These are phyloP conservation scores for Cyrtorhinus lividipennis DNA, from an alignment of 1,140 invertebrate genomes.

Conservation along the genomic window DNA sequence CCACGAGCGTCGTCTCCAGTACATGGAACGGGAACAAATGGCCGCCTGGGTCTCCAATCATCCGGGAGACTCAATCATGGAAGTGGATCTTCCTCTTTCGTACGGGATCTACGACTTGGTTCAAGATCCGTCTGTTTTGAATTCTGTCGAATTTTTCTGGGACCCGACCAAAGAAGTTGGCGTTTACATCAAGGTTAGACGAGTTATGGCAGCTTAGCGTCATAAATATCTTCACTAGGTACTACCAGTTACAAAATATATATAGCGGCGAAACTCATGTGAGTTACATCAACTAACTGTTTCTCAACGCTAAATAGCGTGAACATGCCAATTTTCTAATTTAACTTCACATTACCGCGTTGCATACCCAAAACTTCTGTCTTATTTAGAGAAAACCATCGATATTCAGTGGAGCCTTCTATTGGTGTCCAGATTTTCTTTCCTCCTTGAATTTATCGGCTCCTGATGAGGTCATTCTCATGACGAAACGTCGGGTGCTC, in stretches of 20 bases:
- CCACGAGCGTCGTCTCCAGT: conserved; percentile 89
- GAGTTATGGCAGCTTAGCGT: not conserved
- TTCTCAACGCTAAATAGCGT: too few species aligned
- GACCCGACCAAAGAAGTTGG: conserved; percentile 93
- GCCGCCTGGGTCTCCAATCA: conserved; percentile 72
- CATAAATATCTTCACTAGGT: not conserved
- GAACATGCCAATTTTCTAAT: too few species aligned
- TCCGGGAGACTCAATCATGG: conserved; percentile 80
- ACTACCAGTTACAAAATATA: not conserved
- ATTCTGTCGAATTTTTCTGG: conserved; percentile 82
- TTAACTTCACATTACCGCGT: too few species aligned
- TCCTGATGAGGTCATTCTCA: too few species aligned
- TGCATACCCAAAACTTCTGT: too few species aligned
- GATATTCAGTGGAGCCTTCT: too few species aligned
- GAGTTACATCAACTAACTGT: too few species aligned
- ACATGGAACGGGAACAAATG: conserved; percentile 88
- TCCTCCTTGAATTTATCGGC: too few species aligned
- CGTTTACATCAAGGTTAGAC: conserved; percentile 72
- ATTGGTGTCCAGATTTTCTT: too few species aligned
- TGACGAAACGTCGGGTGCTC: too few species aligned
- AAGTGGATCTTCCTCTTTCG: conserved; percentile 84
- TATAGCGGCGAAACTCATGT: too few species aligned
- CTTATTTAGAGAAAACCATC: too few species aligned
- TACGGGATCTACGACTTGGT: conserved; percentile 75
- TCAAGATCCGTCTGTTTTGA: conserved; percentile 57